A percentile compares a stretch with the other conserved stretches of the same genome.
Evolutionary conservation across 2,888 invertebrate genomes (phyloP).

Genomic region (Pristionchus mayeri): DNA sequence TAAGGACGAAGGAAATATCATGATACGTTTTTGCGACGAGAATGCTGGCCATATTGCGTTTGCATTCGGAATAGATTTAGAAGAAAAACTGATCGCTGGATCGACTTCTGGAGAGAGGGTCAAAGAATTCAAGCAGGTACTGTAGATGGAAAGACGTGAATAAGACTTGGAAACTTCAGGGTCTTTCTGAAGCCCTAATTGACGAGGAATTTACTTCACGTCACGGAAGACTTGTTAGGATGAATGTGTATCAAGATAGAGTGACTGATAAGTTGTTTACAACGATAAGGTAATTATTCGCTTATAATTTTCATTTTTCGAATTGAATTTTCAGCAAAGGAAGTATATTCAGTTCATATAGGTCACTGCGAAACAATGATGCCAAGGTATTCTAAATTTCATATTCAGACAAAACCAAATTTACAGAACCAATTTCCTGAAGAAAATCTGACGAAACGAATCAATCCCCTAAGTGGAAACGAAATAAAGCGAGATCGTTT

Average conservation of each 20-base stretch:
- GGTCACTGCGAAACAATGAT: slow-evolving; percentile 22
- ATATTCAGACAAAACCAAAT: no score
- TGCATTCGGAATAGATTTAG: slow-evolving; percentile 55
- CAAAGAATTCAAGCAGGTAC: slow-evolving; percentile 68
- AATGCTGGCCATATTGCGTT: slow-evolving; percentile 63
- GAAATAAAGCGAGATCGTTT: not conserved
- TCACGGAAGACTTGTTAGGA: slow-evolving; percentile 50
- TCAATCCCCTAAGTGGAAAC: slow-evolving; percentile 60
- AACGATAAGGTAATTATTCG: slow-evolving; percentile 36
- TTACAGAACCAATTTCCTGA: slow-evolving; percentile 59
- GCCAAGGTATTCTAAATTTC: not conserved
- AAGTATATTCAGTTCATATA: slow-evolving; percentile 24
- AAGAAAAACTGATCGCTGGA: slow-evolving; percentile 55
- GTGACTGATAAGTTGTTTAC: not conserved
- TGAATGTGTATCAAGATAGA: slow-evolving; percentile 45
- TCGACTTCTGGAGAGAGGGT: slow-evolving; percentile 63
- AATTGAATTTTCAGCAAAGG: slow-evolving; percentile 3
- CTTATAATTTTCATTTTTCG: not conserved
- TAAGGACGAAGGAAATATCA: slow-evolving; percentile 51
- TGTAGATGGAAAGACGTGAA: no score
- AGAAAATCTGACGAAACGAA: slow-evolving; percentile 56
- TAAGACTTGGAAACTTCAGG: not conserved
- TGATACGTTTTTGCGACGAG: slow-evolving; percentile 66
- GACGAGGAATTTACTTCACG: slow-evolving; percentile 64
- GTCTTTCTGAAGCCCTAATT: slow-evolving; percentile 54